Evolutionary conservation across 2,888 invertebrate genomes (phyloP), one percentile per base, ranked within the genome.

Genomic region (Rugalucina vietnamica): DNA sequence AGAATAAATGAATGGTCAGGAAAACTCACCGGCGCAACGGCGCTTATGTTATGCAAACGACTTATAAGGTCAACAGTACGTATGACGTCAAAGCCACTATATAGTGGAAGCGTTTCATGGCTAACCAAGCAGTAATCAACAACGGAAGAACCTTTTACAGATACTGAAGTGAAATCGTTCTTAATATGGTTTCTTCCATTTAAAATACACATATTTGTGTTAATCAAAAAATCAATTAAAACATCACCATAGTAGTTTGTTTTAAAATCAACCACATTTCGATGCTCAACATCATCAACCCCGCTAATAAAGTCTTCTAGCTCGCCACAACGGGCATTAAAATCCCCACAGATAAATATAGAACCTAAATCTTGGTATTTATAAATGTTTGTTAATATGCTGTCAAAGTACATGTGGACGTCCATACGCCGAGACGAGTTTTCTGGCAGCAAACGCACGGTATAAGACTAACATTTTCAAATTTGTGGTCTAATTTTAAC

Each of bases 401-500:
- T 18, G 24, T 73, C 73, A 29, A 27, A 73, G 29, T n/a, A 73
- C 32, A 49, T 27, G 32, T 73, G 8, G 4, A 49, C 73, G 24
- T 73, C 73, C 4, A 32, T 29, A 18, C 32, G 39, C 49, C 73
- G 14, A 32, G 49, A 49, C 27, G 73, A 73, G 49, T 49, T 49
- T 49, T 73, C 73, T 27, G 73, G 73, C 49, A 73, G 37, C 73
- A 73, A 27, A 73, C 73, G 29, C 73, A 73, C 10, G 73, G 70
- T 37, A 70, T n/a, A 12, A 70, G 36, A 24, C n/a, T 70, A 12
- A 70, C n/a, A 24, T 70, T 70, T 60, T 60, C 60, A 70, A 36
- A 34, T 36, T 70, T 39, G n/a, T n/a, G n/a, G n/a, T n/a, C n/a
- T n/a, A n/a, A n/a, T n/a, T n/a, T n/a, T n/a, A n/a, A n/a, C n/a